Evolutionary conservation across 2,797 vertebrate species (phyloP), one percentile per base, ranked within the genome.

Genomic region (Anguilla megastoma): DNA sequence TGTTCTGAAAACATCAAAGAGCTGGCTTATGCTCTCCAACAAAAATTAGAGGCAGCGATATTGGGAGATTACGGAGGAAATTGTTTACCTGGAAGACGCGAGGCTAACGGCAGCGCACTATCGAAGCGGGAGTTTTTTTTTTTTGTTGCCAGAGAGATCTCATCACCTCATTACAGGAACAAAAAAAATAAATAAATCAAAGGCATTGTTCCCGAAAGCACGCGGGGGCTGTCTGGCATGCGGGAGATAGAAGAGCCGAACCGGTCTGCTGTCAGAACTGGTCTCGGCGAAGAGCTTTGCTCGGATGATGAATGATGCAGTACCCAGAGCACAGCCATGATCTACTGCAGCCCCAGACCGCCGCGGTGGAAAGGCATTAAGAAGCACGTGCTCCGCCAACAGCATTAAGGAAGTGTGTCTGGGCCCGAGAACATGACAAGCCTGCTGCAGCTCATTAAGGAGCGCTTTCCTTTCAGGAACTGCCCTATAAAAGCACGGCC

Each of bases 121-220:
- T 45, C 56, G n/a, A 63, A 80, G 45, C 82, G 58, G 79, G 58
- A 69, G 58, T 0, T 48, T 83, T 60, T 60, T 41, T 58, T 36
- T 76, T 58, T 36, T 76, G 30, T 18, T 74, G 66, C 52, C 83
- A 24, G 71, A 54, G 52, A 80, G 63, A 86, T 58, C 85, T 41
- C 41, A 69, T 86, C 66, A 58, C 71, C 36, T n/a, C 54, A 83
- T 86, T 36, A 83, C 85, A 86, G 76, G 71, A 88, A 80, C 56
- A 50, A 85, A 56, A 9, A 36, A 86, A 85, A 41, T 8, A 54
- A 86, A n/a, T n/a, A 33, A 82, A 82, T 80, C 30, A 86, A 88
- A 88, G 21, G 24, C 48, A 80, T 71, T 83, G 52, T 85, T 86
- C 71, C 71, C 14, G n/a, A 50, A 86, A 79, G 48, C 27, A 79